phyloP scores from a whole-genome alignment of 2,113 vertebrate genomes.

The Telmatochromis sp. region DNA sequence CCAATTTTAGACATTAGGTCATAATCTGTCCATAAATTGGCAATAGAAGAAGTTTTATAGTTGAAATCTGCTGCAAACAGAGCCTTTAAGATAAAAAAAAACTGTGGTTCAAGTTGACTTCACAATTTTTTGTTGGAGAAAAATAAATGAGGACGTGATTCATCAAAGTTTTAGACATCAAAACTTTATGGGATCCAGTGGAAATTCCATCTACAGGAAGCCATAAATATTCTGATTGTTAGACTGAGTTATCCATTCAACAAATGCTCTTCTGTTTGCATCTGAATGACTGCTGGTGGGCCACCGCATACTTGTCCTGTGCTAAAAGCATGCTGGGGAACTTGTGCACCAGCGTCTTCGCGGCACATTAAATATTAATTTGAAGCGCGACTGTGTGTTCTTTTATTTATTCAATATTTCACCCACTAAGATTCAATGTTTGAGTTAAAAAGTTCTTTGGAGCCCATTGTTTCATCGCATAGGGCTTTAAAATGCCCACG shows the following conservation, averaged over 20 bases:
- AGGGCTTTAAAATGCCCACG: background rate
- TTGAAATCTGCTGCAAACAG: background rate
- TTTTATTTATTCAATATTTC: constrained; percentile 42
- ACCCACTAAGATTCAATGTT: background rate
- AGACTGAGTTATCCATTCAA: background rate
- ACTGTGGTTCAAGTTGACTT: background rate
- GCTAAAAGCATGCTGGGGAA: constrained; percentile 26
- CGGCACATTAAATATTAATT: constrained; percentile 50
- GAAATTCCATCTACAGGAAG: background rate
- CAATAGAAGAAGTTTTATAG: background rate
- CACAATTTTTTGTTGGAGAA: background rate
- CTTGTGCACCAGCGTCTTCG: background rate
- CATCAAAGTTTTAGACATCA: background rate
- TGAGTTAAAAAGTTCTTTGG: constrained; percentile 33
- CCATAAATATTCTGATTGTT: constrained; percentile 4
- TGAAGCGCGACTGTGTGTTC: background rate
- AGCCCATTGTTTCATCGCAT: background rate
- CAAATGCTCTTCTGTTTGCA: background rate
- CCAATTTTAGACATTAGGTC: background rate
- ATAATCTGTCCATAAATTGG: background rate
- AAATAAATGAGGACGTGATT: background rate
- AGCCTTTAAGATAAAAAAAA: background rate
- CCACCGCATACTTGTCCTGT: background rate
- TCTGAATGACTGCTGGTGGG: constrained; percentile 10
- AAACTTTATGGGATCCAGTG: background rate